A percentile compares a stretch with the other conserved stretches of the same genome.
These are phyloP conservation scores for Xiphydria camelus DNA, from an alignment of 2,888 invertebrate species.

Conservation along the genomic window DNA sequence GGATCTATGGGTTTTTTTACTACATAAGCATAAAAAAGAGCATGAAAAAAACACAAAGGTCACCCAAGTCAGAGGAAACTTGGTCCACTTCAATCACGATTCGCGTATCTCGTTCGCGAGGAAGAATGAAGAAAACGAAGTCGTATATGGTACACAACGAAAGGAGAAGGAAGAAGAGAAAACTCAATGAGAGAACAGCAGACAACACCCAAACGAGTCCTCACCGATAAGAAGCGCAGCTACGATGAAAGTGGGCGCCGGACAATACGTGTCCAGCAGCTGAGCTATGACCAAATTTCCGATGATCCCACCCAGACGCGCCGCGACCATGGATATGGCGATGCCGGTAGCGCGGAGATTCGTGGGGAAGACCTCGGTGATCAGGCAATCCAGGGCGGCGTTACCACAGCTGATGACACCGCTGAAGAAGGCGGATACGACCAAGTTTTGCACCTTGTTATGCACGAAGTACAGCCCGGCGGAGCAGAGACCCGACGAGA, in stretches of 20 bases:
- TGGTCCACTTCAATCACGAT: neutral
- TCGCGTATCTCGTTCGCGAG: neutral
- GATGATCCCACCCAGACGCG: slow-evolving; percentile 85
- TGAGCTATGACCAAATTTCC: slow-evolving; percentile 89
- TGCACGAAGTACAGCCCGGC: slow-evolving; percentile 83
- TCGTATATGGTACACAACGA: no score
- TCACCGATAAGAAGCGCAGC: slow-evolving; percentile 76
- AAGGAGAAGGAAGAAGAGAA: slow-evolving; percentile 1
- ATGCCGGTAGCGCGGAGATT: slow-evolving; percentile 89
- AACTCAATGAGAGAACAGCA: neutral
- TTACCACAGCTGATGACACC: slow-evolving; percentile 88
- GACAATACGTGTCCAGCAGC: slow-evolving; percentile 84
- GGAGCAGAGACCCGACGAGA: slow-evolving; percentile 82
- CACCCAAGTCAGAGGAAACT: neutral
- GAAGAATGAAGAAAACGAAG: no score
- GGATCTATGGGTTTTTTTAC: no score
- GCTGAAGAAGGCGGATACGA: slow-evolving; percentile 83
- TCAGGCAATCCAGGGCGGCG: slow-evolving; percentile 88
- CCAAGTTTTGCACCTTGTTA: slow-evolving; percentile 80
- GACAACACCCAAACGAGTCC: slow-evolving; percentile 13
- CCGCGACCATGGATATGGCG: slow-evolving; percentile 88
- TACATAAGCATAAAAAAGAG: no score
- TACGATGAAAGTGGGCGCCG: slow-evolving; percentile 89
- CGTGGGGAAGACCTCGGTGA: slow-evolving; percentile 92
- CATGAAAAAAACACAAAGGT: neutral